phyloP scores from a whole-genome alignment of 1,140 invertebrate genomes.

The Drosophila miranda region DNA sequence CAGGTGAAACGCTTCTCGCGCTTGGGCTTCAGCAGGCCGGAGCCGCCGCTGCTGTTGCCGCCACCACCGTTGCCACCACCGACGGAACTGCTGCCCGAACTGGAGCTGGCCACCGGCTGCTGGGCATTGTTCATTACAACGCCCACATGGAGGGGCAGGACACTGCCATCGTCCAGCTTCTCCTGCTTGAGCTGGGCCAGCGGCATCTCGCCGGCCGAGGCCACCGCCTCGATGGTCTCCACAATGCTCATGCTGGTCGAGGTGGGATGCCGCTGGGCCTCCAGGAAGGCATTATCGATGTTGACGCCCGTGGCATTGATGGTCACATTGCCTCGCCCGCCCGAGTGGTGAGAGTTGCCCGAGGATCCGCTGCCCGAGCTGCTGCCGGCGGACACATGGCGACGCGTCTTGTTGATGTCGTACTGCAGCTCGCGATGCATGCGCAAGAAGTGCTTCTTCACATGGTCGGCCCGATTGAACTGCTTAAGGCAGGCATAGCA shows the following conservation, averaged over 20 bases:
- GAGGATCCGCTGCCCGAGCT: conserved; percentile 30
- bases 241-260: conserved; percentile 79
- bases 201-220: conserved; percentile 74
- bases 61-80: conserved; percentile 46
- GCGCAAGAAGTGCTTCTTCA: conserved; percentile 95
- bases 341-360: conserved; percentile 56
- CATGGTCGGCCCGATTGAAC: conserved; percentile 96
- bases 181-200: conserved; percentile 79
- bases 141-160: conserved; percentile 56
- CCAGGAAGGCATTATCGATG: conserved; percentile 77
- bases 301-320: conserved; percentile 73
- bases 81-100: conserved; percentile 58
- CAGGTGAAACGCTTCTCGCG: conserved; percentile 89
- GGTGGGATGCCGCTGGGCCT: conserved; percentile 79
- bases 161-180: conserved; percentile 72
- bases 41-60: conserved; percentile 31
- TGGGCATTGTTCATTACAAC: conserved; percentile 52
- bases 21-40: conserved; percentile 81
- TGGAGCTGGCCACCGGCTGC: conserved; percentile 67
- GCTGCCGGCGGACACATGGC: conserved; percentile 54
- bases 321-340: conserved; percentile 77
- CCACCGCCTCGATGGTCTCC: conserved; percentile 80
- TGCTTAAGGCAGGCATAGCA: conserved; percentile 96
- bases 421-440: conserved; percentile 94
- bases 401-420: conserved; percentile 90